Base-by-base conservation (phyloP, 2,113 vertebrate species). In the Ranitomeya imitator region DNA sequence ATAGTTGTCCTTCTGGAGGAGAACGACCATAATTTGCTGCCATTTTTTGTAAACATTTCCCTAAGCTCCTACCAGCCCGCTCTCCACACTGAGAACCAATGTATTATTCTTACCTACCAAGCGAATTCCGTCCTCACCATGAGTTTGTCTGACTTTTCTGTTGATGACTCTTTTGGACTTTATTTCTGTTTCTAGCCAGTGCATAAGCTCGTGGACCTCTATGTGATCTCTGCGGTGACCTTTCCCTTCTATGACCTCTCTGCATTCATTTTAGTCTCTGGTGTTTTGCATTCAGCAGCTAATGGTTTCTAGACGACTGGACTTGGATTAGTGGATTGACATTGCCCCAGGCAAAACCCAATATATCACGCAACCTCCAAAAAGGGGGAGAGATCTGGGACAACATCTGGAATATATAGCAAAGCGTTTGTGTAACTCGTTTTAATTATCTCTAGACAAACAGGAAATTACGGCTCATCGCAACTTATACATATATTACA, bases 161-260 rank as follows among this genome's bases (percentile, higher is more conserved):
- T 9, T 2, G 61, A 61, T 19, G 1, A 57, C 26, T 51, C 15
- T 51, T 87, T 45, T 23, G 19, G 18, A 9, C 2, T 23, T 5
- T 45, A 67, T 26, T 59, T 54, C 55, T 63, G 52, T 76, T 74
- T 74, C 79, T 76, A 73, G 67, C 15, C 21, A 76, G 59, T 14
- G 21, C 16, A 55, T 88, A 79, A 83, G 65, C 63, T 82, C 74
- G 14, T 61, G 59, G 74, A 76, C 78, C 60, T 67, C n/a, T 16
- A 4, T 4, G 14, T 54, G 74, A 86, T 37, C 76, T 86, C 45
- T 79, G 9, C 15, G 3, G 14, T 79, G 79, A 60, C 86, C 54
- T 88, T n/a, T 88, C 61, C 65, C 19, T 18, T 10, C n/a, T 5
- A n/a, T 76, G 23, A 51, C 67, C 37, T 16, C 52, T 88, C 54